Base-by-base conservation (phyloP, 2,113 vertebrate genomes). In the Cygnus buccinator region DNA sequence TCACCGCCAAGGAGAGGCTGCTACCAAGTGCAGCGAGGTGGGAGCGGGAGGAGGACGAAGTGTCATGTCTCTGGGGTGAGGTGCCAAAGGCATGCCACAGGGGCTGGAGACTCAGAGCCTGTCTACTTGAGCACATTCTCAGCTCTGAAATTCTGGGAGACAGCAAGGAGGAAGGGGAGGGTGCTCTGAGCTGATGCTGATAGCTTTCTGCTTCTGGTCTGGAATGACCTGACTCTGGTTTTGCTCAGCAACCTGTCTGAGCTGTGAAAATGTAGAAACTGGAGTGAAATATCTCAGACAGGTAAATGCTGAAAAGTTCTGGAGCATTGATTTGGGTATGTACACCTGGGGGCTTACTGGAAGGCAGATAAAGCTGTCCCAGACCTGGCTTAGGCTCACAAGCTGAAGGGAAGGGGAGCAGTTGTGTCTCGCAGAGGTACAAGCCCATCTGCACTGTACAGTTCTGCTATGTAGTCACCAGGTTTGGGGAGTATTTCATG, bases 291-390 rank as follows among this genome's bases (percentile, higher is more conserved):
- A 35, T 6, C 35, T 54, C 55, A 37, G 33, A 18, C 0, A 52
- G 11, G 21, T 33, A 37, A 72, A 31, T 0, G 0, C 16, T 67
- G 89, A 77, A 71, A 90, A 41, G 1, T 10, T 17, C 19, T n/a
- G 29, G 33, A 82, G 25, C 1, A 1, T 3, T 0, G 0, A 25
- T 15, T 10, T 62, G 52, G 13, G 29, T 67, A 4, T 0, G 0
- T 65, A 21, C 9, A 37, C 7, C 18, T 8, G 6, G 29, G 81
- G 6, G 39, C 7, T 59, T 7, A 26, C 7, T 46, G 66, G 71
- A 61, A 55, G 39, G 23, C 26, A 61, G 61, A 19, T 9, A 62
- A 46, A 89, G 37, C 50, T 43, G 10, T 13, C 28, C n/a, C 54
- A 58, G 31, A 35, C 20, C 48, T 62, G 29, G 25, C 33, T 75